These are phyloP conservation scores for Paralichthys olivaceus DNA, from an alignment of 2,113 vertebrate species.

Conservation along the genomic window DNA sequence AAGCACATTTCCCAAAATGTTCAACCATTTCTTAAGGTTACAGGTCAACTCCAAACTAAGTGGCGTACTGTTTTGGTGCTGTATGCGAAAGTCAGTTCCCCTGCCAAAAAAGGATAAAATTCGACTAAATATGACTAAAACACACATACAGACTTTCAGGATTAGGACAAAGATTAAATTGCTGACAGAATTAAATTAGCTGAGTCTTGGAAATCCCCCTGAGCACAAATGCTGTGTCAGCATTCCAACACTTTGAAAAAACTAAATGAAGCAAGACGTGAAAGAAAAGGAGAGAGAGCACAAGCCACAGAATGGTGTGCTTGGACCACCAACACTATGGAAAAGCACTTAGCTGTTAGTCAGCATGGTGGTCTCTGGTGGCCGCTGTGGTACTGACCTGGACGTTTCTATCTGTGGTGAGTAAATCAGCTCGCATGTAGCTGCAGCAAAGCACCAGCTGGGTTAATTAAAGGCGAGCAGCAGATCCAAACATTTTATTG, in stretches of 20 bases:
- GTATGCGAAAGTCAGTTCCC: too few species aligned
- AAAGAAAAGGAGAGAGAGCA: conserved; percentile 10
- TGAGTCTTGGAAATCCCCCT: not conserved
- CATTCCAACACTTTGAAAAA: not conserved
- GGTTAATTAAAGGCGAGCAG: conserved; percentile 25
- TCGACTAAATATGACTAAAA: too few species aligned
- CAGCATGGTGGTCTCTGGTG: conserved; percentile 34
- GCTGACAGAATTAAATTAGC: not conserved
- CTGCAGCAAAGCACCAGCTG: conserved; percentile 26
- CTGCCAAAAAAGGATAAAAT: not conserved
- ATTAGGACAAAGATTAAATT: not conserved
- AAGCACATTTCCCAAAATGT: too few species aligned
- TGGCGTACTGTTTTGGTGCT: not conserved
- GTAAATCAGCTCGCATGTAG: conserved; percentile 17
- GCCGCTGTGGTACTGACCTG: conserved; percentile 28
- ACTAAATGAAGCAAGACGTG: not conserved
- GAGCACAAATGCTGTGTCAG: not conserved
- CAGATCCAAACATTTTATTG: conserved; percentile 33
- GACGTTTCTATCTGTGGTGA: conserved; percentile 39
- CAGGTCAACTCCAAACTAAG: not conserved
- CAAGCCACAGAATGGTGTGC: conserved; percentile 14
- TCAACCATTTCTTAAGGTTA: not conserved
- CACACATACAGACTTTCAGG: not conserved
- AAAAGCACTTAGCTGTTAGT: conserved; percentile 47
- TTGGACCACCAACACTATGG: conserved; percentile 47